Evolutionary conservation across 2,888 invertebrate genomes (phyloP).

Genomic region (Gnatocerus cornutus): DNA sequence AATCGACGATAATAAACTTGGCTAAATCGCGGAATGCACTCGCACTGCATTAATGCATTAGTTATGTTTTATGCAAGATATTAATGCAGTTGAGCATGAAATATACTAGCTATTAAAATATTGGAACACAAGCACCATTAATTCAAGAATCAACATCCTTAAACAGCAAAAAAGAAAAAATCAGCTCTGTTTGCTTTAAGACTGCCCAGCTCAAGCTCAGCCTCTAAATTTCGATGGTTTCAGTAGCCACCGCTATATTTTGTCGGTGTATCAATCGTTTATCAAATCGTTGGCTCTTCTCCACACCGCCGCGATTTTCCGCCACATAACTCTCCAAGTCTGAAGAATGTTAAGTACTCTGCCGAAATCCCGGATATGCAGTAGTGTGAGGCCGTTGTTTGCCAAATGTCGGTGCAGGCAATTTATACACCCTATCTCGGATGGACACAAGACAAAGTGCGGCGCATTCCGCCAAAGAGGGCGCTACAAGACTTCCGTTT

Average conservation of each 20-base stretch:
- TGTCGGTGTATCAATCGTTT: slow-evolving; percentile 12
- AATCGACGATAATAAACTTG: slow-evolving; percentile 63
- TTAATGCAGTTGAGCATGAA: slow-evolving; percentile 32
- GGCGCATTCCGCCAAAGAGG: slow-evolving; percentile 14
- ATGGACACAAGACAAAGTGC: slow-evolving; percentile 43
- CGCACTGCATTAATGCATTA: slow-evolving; percentile 54
- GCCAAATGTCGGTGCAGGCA: slow-evolving; percentile 38
- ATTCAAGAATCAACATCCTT: not conserved
- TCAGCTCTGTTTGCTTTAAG: not conserved
- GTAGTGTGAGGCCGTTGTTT: slow-evolving; percentile 36
- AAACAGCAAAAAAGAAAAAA: not conserved
- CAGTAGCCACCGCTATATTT: not conserved
- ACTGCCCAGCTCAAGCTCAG: not conserved
- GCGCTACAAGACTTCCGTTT: slow-evolving; percentile 55
- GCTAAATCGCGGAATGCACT: slow-evolving; percentile 53
- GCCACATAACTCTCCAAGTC: slow-evolving; percentile 30
- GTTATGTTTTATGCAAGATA: slow-evolving; percentile 5
- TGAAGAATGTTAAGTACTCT: slow-evolving; percentile 37
- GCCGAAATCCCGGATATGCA: slow-evolving; percentile 35
- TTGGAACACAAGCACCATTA: not conserved
- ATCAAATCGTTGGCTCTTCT: slow-evolving; percentile 16
- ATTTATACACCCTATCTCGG: slow-evolving; percentile 40
- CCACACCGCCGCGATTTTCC: slow-evolving; percentile 27
- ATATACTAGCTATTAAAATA: not conserved
- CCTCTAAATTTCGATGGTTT: not conserved